Percentiles rank a stretch among this genome's conserved stretches.
Conservation (phyloP, 1,140 invertebrate species). For the Lepidurus arcticus region DNA sequence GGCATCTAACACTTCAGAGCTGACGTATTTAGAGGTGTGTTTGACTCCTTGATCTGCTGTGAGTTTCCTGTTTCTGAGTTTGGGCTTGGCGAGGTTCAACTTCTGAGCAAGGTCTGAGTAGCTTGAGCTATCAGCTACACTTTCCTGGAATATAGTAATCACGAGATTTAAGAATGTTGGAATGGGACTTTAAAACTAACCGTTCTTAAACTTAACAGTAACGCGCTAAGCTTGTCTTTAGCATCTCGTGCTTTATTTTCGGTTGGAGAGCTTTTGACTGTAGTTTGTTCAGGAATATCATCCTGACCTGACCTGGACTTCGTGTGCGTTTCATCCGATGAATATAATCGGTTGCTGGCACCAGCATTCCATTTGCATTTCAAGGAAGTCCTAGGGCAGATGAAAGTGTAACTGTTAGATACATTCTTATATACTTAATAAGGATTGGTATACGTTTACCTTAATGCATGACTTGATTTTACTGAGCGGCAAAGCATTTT, state of each 20-base stretch:
- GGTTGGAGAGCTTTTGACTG: background rate
- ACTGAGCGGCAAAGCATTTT: background rate
- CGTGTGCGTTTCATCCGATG: background rate
- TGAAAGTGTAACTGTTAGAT: background rate
- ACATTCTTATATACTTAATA: background rate
- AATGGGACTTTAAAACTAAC: background rate
- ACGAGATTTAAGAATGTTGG: background rate
- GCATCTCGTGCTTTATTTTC: conserved; percentile 22
- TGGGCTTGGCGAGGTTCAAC: conserved; percentile 28
- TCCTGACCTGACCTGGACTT: background rate
- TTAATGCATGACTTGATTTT: background rate
- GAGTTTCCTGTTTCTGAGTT: conserved; percentile 24
- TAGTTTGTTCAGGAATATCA: background rate
- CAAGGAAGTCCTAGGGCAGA: background rate
- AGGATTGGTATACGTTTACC: background rate
- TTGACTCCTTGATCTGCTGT: conserved; percentile 11
- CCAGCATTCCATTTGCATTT: conserved; percentile 3
- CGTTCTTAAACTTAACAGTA: conserved; percentile 4
- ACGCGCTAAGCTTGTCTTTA: conserved; percentile 12
- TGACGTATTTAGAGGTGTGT: conserved; percentile 30
- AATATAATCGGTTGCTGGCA: background rate
- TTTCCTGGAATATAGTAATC: background rate
- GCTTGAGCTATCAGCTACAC: background rate
- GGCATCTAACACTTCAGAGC: conserved; percentile 45
- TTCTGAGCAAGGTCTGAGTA: background rate